These are phyloP conservation scores for Ormyrus nitidulus DNA, from an alignment of 2,888 invertebrate species.

Conservation along the genomic window DNA sequence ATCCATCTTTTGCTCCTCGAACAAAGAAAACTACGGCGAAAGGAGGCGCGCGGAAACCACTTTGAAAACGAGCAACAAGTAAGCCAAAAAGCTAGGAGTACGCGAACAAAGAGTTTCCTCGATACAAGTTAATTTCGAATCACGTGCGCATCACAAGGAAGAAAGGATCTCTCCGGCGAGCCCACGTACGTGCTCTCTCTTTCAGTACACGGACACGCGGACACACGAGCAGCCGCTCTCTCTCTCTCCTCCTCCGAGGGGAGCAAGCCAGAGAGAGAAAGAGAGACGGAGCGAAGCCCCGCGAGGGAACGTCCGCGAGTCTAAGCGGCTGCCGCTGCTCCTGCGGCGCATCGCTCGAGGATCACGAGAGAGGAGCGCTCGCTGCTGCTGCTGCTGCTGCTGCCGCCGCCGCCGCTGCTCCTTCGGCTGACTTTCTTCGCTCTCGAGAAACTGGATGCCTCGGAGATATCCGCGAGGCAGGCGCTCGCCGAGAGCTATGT, in stretches of 20 bases:
- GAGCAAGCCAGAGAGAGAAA: not conserved
- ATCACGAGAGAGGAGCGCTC: constrained; percentile 34
- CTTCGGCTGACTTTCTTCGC: constrained; percentile 47
- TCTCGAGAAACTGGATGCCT: constrained; percentile 54
- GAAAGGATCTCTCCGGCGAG: constrained; percentile 35
- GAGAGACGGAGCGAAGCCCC: not conserved
- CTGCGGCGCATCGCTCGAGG: constrained; percentile 19
- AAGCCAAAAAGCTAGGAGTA: not conserved
- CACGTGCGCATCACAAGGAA: constrained; percentile 43
- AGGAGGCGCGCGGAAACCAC: not conserved
- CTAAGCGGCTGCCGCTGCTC: not conserved
- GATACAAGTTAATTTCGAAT: constrained; percentile 53
- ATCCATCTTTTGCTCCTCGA: too few species aligned
- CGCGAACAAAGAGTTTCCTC: constrained; percentile 39
- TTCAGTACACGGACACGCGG: not conserved
- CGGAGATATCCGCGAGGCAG: constrained; percentile 28
- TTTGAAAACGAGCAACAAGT: not conserved
- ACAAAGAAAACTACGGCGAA: too few species aligned
- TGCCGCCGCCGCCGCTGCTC: not conserved
- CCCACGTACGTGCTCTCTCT: not conserved
- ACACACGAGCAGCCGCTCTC: not conserved
- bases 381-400: not conserved
- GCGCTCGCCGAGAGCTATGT: constrained; percentile 43
- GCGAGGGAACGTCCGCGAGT: constrained; percentile 12
- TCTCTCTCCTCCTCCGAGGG: not conserved